Conservation (phyloP, 2,797 vertebrate genomes). For the Echeneis naucrates region DNA sequence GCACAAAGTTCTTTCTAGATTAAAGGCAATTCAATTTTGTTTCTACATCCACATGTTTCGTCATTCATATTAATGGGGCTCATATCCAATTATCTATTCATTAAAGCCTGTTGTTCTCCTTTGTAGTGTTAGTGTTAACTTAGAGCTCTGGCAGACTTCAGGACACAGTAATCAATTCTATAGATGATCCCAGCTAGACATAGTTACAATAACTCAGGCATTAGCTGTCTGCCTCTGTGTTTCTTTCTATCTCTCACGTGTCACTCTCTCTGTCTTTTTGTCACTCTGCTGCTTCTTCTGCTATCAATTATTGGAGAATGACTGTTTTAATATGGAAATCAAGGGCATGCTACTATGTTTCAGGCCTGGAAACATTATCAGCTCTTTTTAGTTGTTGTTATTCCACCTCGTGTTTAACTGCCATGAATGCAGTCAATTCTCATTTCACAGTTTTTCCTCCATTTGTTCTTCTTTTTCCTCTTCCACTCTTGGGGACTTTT, state of each 20-base stretch:
- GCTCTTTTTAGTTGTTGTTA: not conserved
- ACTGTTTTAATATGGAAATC: slow-evolving; percentile 11
- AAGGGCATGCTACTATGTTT: not conserved
- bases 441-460: not conserved
- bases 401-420: slow-evolving; percentile 7
- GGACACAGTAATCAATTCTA: slow-evolving; percentile 67
- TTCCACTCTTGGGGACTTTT: slow-evolving; percentile 8
- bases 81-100: slow-evolving; percentile 75
- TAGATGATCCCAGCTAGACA: slow-evolving; percentile 51
- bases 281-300: no score
- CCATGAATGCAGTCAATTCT: slow-evolving; percentile 8
- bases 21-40: slow-evolving; percentile 54
- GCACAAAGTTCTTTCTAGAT: slow-evolving; percentile 43
- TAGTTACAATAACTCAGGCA: slow-evolving; percentile 43
- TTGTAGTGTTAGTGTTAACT: slow-evolving; percentile 56
- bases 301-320: slow-evolving; percentile 17
- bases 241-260: slow-evolving; percentile 29
- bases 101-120: slow-evolving; percentile 66
- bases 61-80: slow-evolving; percentile 70
- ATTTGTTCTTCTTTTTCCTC: not conserved
- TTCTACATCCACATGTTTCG: slow-evolving; percentile 52
- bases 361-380: not conserved
- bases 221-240: slow-evolving; percentile 25
- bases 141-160: slow-evolving; percentile 54
- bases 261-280: slow-evolving; percentile 6